phyloP scores from a whole-genome alignment of 2,113 vertebrate genomes.

The Loxodonta africana region DNA sequence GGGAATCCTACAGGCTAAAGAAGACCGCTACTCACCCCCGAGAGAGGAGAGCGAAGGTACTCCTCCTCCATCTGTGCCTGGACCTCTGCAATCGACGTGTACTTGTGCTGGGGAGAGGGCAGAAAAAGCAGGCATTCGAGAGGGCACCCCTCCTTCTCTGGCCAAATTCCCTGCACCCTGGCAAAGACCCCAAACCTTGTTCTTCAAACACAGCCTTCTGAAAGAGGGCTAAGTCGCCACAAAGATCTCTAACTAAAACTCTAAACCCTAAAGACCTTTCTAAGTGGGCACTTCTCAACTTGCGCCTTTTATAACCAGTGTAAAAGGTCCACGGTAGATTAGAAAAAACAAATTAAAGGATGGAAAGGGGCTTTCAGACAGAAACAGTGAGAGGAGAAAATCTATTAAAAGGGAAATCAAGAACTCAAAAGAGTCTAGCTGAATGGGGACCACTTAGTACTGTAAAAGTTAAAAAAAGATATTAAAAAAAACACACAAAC shows the following conservation, averaged over 20 bases:
- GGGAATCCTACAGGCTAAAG: neutral
- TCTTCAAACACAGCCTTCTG: neutral
- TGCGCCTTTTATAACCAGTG: neutral
- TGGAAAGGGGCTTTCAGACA: neutral
- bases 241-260: neutral
- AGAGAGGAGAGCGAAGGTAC: slow-evolving; percentile 96
- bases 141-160: neutral
- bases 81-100: slow-evolving; percentile 96
- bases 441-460: neutral
- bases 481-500: neutral
- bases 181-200: neutral
- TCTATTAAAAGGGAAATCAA: neutral
- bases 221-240: neutral
- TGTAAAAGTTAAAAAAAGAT: neutral
- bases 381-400: neutral
- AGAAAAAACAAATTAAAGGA: neutral
- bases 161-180: neutral
- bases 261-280: neutral
- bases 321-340: neutral
- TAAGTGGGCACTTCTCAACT: neutral
- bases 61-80: slow-evolving; percentile 97
- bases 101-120: slow-evolving; percentile 93
- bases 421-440: neutral
- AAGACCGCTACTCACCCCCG: slow-evolving; percentile 90
- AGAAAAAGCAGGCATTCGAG: neutral